These are phyloP conservation scores for Bugulina stolonifera DNA, from an alignment of 2,888 invertebrate genomes.

Conservation along the genomic window DNA sequence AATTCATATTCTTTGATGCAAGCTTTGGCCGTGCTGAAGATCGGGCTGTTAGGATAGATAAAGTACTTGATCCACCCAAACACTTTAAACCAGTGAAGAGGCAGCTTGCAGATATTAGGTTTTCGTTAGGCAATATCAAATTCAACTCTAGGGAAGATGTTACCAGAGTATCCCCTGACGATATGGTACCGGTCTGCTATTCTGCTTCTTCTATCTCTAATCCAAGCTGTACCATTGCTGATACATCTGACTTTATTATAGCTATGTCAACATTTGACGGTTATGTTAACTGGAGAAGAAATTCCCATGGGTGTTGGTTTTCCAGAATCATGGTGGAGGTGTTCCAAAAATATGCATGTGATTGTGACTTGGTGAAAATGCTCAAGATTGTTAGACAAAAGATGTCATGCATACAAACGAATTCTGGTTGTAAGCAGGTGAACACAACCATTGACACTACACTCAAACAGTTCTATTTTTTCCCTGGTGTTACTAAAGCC, in stretches of 20 bases:
- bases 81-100: conserved; percentile 13
- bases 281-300: conserved; percentile 11
- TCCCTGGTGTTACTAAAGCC: conserved; percentile 22
- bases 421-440: conserved; percentile 19
- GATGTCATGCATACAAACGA: conserved; percentile 10
- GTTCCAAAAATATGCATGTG: conserved; percentile 20
- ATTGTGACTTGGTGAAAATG: not conserved
- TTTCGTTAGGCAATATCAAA: not conserved
- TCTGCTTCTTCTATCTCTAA: not conserved
- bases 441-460: conserved; percentile 23
- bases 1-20: conserved; percentile 30
- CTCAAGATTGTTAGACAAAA: not conserved
- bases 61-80: conserved; percentile 5
- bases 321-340: conserved; percentile 21
- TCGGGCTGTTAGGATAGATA: not conserved
- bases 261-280: conserved; percentile 24
- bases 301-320: conserved; percentile 25
- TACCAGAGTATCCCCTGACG: not conserved
- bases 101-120: not conserved
- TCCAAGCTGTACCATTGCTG: not conserved
- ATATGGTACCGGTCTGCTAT: not conserved
- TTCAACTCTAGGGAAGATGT: not conserved
- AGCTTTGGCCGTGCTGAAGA: conserved; percentile 21
- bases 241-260: conserved; percentile 25
- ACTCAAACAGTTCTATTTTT: conserved; percentile 21